Base-by-base conservation (phyloP, 2,797 vertebrate species). In the Lepilemur ruficaudatus region DNA sequence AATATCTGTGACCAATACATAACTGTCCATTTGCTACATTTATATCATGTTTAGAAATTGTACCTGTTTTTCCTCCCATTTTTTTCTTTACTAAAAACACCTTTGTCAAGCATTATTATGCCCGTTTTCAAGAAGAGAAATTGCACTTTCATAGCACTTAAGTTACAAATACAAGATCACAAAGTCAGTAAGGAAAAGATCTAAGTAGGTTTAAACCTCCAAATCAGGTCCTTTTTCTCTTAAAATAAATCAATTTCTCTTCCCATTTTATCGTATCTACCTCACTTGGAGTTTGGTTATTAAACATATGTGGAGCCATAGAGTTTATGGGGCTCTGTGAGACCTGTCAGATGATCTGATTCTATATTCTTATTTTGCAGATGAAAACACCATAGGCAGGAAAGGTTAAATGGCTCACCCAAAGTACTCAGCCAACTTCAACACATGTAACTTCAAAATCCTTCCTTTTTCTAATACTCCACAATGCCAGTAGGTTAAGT, bases 401-500 rank as follows among this genome's bases (percentile, higher is more conserved):
- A 85, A 82, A 97, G 73, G 92, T 89, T 91, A 95, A 97, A 82
- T 70, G 78, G 30, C 14, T 96, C 59, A 70, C n/a, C 70, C 82
- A 67, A 11, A 1, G 28, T 57, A 79, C 22, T 87, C 38, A 63
- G 23, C 52, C 61, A 76, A 94, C 86, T 95, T 91, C 22, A 20
- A 76, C 23, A 72, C 41, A 55, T 82, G 65, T 90, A 63, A 78
- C 87, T 95, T 95, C 69, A 97, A 92, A 97, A 75, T n/a, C 14
- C 17, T 28, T 35, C 4, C 52, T 73, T 67, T 88, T 89, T 78
- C 61, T 75, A n/a, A 15, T 80, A 65, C 70, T 96, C 14, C 32
- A 85, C 23, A 65, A 76, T 83, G 52, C 41, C 41, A 95, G 80
- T 52, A 93, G 57, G 59, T 82, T 95, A 85, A 94, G 73, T 82